Base-by-base conservation (phyloP, 2,113 vertebrate species). In the Alethe castanea region DNA sequence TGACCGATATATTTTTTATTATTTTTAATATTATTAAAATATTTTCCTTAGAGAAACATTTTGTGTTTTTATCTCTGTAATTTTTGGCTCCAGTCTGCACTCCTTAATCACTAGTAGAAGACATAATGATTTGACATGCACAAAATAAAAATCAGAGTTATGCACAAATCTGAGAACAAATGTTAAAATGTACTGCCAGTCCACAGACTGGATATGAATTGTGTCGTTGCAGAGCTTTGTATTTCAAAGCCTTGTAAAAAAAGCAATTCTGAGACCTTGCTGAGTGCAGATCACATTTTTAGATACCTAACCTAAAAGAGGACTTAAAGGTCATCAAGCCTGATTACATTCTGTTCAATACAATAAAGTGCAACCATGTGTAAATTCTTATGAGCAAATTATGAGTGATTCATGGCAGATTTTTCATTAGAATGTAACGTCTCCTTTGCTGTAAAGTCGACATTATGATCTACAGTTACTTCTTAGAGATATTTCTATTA, bases 321-420 rank as follows among this genome's bases (percentile, higher is more conserved):
- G 83, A 93, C 93, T 96, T 95, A 96, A 96, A 97, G 96, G 96
- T 97, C 96, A 97, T 91, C 91, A 94, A 96, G 79, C 59, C 54
- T 92, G 90, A 96, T 96, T 96, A 82, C 90, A 91, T 97, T 97
- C 91, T 96, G 89, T 81, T 95, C 88, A 89, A 88, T 73, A 94
- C 78, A 95, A 87, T 94, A 90, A 95, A 95, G 94, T 85, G 88
- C 60, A 96, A 71, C 66, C 95, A 96, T 95, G 95, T 95, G 88
- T 89, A 97, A 97, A 96, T 86, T 88, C 96, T 94, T 96, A 96
- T 90, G 81, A 96, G 71, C 23, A 95, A 96, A 97, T 96, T 97
- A 96, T 89, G 91, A 97, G 96, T 87, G 81, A 97, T 95, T 97
- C 88, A 95, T 94, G 72, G 80, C 45, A 92, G 71, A 80, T 67